Base-by-base conservation (phyloP, 1,140 invertebrate genomes). In the Prorops nasuta region DNA sequence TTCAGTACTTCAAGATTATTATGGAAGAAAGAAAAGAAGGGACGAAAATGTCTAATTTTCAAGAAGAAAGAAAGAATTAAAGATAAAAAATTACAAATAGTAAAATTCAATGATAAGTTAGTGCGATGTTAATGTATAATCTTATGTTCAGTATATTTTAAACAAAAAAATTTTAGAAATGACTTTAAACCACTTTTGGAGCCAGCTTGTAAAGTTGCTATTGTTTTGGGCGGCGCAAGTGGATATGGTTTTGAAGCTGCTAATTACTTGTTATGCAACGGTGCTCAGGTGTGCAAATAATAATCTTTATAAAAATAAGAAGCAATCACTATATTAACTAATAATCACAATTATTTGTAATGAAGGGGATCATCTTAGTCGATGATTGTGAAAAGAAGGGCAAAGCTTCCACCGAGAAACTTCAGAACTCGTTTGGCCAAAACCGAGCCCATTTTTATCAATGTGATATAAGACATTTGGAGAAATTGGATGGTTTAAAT, bases 141-240 rank as follows among this genome's bases (percentile, higher is more conserved):
- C n/a, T n/a, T n/a, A n/a, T n/a, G n/a, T n/a, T n/a, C n/a, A n/a
- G n/a, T n/a, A n/a, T n/a, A n/a, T n/a, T n/a, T 4, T 14, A 15
- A 38, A 37, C 31, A 32, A 18, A 20, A n/a, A 40, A 22, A 35
- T 49, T 32, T 19, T 21, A 4, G 10, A 14, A 35, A n/a, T 9
- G n/a, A 31, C 1, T 10, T 16, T 8, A 15, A 2, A 37, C 31
- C 34, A 4, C 46, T 42, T 31, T 20, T 79, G 71, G 67, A 69
- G 39, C 46, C 78, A 10, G 65, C n/a, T 47, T 72, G 71, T 17
- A 80, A 80, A 53, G 71, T 75, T 22, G 79, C 67, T 2, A 58
- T 82, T 15, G 60, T 82, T 14, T 79, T 79, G 3, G 80, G 80
- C 3, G 80, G 68, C 3, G 75, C 77, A 2, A 57, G 60, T 6